Conservation (phyloP, 2,888 invertebrate species). For the Acleris emargana region DNA sequence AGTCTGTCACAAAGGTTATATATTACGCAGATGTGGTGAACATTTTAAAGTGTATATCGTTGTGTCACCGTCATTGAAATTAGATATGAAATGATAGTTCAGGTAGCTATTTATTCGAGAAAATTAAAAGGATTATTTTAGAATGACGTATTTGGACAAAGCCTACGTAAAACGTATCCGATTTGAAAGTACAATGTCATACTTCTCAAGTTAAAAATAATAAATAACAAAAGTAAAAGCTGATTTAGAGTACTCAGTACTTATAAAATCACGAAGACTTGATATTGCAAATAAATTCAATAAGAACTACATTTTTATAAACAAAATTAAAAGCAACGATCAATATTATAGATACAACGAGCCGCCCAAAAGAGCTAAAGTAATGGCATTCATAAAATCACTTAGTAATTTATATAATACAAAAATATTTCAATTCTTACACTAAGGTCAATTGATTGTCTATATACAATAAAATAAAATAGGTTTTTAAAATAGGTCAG, state of each 20-base stretch:
- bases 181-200: no score
- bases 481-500: not conserved
- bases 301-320: slow-evolving; percentile 36
- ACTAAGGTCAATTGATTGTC: slow-evolving; percentile 56
- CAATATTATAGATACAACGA: slow-evolving; percentile 49
- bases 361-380: slow-evolving; percentile 70
- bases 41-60: no score
- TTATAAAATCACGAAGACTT: slow-evolving; percentile 16
- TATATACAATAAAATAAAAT: slow-evolving; percentile 29
- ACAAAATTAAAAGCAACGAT: slow-evolving; percentile 49
- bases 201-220: not conserved
- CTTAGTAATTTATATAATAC: slow-evolving; percentile 55
- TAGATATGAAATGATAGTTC: no score
- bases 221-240: slow-evolving; percentile 18
- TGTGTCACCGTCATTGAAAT: no score
- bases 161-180: no score
- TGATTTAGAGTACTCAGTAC: slow-evolving; percentile 24
- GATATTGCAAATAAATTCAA: slow-evolving; percentile 34
- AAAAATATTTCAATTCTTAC: slow-evolving; percentile 52
- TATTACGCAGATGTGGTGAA: no score
- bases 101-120: no score
- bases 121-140: no score
- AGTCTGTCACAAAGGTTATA: no score
- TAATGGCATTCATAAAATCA: slow-evolving; percentile 71
- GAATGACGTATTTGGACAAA: no score